Evolutionary conservation across 64 coral and sea anemone species (phyloP).

Genomic region (Montipora sp.): DNA sequence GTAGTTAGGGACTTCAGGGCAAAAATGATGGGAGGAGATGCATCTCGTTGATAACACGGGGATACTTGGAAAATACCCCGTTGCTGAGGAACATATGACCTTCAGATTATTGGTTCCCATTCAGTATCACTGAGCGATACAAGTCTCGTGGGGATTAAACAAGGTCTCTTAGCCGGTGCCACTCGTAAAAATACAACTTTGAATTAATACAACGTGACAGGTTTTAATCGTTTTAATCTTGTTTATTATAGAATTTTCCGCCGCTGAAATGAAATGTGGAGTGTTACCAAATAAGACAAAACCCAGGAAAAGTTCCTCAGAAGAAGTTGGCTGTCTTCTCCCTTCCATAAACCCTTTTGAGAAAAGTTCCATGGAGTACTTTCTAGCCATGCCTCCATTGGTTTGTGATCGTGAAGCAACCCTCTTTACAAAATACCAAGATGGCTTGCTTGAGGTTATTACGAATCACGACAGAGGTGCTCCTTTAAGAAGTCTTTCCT

Average conservation of each 20-base stretch:
- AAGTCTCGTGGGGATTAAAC: too few relatives aligned
- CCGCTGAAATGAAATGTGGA: neutral
- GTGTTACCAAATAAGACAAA: neutral
- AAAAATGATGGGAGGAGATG: too few relatives aligned
- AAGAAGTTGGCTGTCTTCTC: constrained; percentile 42
- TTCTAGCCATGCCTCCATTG: constrained; percentile 34
- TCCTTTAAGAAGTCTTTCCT: neutral
- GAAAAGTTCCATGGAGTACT: constrained; percentile 42
- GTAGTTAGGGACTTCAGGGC: too few relatives aligned
- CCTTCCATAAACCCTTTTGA: constrained; percentile 68
- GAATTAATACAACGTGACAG: neutral
- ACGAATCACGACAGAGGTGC: constrained; percentile 35
- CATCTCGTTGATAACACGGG: too few relatives aligned
- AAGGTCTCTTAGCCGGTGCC: too few relatives aligned
- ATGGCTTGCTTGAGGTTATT: constrained; percentile 37
- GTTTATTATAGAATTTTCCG: neutral
- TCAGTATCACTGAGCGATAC: too few relatives aligned
- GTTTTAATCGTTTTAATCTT: neutral
- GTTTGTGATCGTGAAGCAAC: constrained; percentile 25
- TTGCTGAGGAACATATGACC: too few relatives aligned
- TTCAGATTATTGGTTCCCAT: too few relatives aligned
- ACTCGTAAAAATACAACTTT: too few relatives aligned
- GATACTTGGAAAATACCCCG: too few relatives aligned
- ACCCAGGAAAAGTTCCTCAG: neutral
- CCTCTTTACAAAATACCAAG: constrained; percentile 53